These are phyloP conservation scores for Falco punctatus DNA, from an alignment of 2,113 vertebrate species.

Conservation along the genomic window DNA sequence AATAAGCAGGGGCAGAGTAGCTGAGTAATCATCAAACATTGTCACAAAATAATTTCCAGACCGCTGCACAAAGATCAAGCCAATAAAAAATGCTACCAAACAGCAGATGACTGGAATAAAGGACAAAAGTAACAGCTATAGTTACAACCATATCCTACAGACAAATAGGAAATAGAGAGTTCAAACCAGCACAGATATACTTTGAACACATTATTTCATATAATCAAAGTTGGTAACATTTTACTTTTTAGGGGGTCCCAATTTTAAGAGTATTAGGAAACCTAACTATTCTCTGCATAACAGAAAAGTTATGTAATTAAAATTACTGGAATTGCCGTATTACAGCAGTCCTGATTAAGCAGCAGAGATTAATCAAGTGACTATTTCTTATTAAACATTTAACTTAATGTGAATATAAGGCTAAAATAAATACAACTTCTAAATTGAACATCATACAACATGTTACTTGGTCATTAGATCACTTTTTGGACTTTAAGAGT, in stretches of 20 bases:
- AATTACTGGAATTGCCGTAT: neutral
- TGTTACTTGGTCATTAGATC: neutral
- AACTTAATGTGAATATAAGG: neutral
- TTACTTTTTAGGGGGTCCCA: neutral
- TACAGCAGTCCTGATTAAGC: neutral
- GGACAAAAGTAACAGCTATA: conserved; percentile 13
- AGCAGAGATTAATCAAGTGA: neutral
- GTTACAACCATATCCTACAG: neutral
- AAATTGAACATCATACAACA: neutral
- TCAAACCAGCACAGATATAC: neutral
- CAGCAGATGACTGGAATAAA: conserved; percentile 87
- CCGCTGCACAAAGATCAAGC: conserved; percentile 93
- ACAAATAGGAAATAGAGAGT: neutral
- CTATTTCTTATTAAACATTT: neutral
- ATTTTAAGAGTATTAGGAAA: neutral
- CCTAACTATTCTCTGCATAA: neutral
- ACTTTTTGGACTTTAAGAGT: neutral
- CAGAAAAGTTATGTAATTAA: neutral
- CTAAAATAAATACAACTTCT: neutral
- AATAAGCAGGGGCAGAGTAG: conserved; percentile 92
- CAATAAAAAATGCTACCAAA: conserved; percentile 88
- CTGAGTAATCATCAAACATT: conserved; percentile 98
- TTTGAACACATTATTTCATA: neutral
- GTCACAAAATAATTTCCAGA: conserved; percentile 98
- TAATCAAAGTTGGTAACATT: neutral